Evolutionary conservation across 1,140 invertebrate genomes (phyloP).

Genomic region (Babylonia areolata): DNA sequence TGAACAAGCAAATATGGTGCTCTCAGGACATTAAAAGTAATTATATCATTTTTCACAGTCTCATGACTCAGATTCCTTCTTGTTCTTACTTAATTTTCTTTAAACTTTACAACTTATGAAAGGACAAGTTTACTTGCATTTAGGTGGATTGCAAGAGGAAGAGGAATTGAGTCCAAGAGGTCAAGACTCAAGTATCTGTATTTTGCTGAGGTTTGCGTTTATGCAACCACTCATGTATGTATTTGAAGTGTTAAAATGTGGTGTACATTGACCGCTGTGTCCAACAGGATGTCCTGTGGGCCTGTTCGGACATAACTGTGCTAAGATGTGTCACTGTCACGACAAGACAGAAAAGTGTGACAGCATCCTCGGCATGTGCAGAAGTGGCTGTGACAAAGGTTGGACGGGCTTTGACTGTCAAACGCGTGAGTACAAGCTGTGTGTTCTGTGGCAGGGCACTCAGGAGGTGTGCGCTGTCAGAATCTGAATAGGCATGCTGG

Average conservation of each 20-base stretch:
- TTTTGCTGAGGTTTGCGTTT: neutral
- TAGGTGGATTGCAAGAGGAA: no score
- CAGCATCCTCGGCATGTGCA: slow-evolving; percentile 66
- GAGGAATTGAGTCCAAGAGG: no score
- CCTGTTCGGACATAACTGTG: slow-evolving; percentile 68
- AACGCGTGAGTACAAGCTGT: slow-evolving; percentile 57
- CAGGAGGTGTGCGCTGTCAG: no score
- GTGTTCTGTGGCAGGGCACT: no score
- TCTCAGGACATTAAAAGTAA: no score
- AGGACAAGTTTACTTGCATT: no score
- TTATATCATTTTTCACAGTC: no score
- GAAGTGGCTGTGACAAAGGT: slow-evolving; percentile 60
- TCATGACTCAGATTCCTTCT: no score
- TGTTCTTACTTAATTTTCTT: no score
- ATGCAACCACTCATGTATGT: neutral
- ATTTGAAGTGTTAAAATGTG: neutral
- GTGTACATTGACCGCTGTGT: neutral
- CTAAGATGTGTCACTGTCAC: slow-evolving; percentile 67
- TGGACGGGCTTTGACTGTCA: slow-evolving; percentile 69
- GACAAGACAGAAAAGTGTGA: slow-evolving; percentile 63
- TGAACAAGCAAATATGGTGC: no score
- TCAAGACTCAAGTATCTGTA: neutral
- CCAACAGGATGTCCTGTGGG: slow-evolving; percentile 59
- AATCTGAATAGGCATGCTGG: no score
- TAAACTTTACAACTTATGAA: no score